Evolutionary conservation across 2,113 vertebrate species (phyloP).

Genomic region (Chaetops frenatus): DNA sequence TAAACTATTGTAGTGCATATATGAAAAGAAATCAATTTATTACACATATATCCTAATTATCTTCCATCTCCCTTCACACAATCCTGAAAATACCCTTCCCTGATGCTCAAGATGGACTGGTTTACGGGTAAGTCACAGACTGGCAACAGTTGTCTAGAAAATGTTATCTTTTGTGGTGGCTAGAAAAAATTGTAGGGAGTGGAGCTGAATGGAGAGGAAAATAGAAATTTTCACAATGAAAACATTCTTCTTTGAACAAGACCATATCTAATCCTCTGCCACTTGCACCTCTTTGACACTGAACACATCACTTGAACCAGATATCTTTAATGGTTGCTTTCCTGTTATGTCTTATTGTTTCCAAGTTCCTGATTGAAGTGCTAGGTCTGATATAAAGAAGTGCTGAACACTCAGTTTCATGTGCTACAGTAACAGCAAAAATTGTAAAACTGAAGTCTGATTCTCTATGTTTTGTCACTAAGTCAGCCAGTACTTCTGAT

Average conservation of each 20-base stretch:
- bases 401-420: neutral
- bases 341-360: neutral
- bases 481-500: neutral
- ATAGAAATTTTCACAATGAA: neutral
- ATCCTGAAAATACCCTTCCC: neutral
- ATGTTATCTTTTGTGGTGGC: neutral
- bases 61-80: neutral
- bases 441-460: neutral
- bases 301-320: neutral
- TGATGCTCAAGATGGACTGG: neutral
- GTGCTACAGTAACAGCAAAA: neutral
- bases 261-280: neutral
- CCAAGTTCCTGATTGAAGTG: neutral
- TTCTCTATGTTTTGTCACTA: neutral
- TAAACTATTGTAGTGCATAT: neutral
- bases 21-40: neutral
- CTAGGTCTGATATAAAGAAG: neutral
- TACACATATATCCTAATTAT: neutral
- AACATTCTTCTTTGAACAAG: neutral
- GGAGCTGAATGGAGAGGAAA: neutral
- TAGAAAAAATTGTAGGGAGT: neutral
- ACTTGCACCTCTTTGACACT: neutral
- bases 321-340: neutral
- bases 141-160: neutral
- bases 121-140: neutral